These are phyloP conservation scores for Morbakka virulenta DNA, from an alignment of 30 jellyfish, hydroid and myxozoan genomes.

Conservation along the genomic window DNA sequence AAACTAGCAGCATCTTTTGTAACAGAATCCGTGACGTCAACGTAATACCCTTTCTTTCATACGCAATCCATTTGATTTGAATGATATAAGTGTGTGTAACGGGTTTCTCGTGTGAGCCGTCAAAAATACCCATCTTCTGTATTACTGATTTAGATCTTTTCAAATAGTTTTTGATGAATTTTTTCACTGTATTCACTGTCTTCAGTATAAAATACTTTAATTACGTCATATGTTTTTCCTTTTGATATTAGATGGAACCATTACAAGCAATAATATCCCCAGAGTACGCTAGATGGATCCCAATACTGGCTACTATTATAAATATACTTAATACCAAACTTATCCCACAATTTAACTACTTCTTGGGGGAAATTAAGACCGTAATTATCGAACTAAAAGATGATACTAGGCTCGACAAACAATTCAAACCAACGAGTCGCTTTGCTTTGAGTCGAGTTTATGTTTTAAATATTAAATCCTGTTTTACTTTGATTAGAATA, in stretches of 20 bases:
- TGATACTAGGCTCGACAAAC: not conserved
- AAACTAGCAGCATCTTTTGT: no score
- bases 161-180: constrained; percentile 3
- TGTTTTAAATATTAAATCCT: constrained; percentile 6
- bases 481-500: not conserved
- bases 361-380: constrained; percentile 14
- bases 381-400: not conserved
- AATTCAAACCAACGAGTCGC: constrained; percentile 7
- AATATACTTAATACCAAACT: constrained; percentile 9
- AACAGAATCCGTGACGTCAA: constrained; percentile 9
- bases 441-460: not conserved
- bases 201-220: constrained; percentile 7
- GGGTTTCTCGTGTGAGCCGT: constrained; percentile 8
- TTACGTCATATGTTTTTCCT: constrained; percentile 14
- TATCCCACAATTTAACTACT: no score
- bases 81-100: not conserved
- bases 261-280: constrained; percentile 15
- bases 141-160: not conserved
- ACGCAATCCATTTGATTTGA: not conserved
- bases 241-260: not conserved
- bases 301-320: constrained; percentile 9
- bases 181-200: not conserved
- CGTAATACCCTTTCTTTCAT: not conserved
- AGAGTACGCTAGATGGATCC: constrained; percentile 14
- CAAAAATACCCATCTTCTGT: constrained; percentile 5